phyloP scores from a whole-genome alignment of 2,888 invertebrate species.

The Drosophila ochracea region DNA sequence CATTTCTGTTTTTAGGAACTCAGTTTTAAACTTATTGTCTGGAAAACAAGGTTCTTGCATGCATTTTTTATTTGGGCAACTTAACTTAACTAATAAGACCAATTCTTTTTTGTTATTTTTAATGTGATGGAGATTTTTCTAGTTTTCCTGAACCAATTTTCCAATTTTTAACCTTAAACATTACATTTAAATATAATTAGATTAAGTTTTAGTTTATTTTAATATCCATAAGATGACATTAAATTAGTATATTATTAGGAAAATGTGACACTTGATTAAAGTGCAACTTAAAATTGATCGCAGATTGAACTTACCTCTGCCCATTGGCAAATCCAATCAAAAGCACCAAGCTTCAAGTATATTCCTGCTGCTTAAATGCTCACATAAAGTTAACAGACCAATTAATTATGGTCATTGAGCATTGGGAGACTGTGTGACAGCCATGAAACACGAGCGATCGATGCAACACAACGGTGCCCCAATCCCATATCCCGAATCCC shows the following conservation, averaged over 20 bases:
- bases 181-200: background rate
- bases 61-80: background rate
- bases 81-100: background rate
- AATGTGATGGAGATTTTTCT: background rate
- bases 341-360: constrained; percentile 6
- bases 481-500: constrained; percentile 23
- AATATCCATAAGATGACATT: background rate
- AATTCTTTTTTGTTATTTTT: background rate
- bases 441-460: constrained; percentile 57
- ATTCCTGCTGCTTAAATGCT: constrained; percentile 39
- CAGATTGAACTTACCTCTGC: background rate
- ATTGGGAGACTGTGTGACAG: constrained; percentile 54
- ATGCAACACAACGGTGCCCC: constrained; percentile 16
- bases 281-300: background rate
- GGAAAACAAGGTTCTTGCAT: rapidly evolving
- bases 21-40: background rate
- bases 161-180: background rate
- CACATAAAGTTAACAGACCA: constrained; percentile 65
- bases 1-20: background rate
- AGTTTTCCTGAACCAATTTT: background rate
- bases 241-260: background rate
- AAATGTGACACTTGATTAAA: background rate
- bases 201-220: background rate
- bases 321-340: background rate
- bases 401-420: constrained; percentile 70